Conservation (phyloP, 2,113 vertebrate species). For the Carassius gibelio region DNA sequence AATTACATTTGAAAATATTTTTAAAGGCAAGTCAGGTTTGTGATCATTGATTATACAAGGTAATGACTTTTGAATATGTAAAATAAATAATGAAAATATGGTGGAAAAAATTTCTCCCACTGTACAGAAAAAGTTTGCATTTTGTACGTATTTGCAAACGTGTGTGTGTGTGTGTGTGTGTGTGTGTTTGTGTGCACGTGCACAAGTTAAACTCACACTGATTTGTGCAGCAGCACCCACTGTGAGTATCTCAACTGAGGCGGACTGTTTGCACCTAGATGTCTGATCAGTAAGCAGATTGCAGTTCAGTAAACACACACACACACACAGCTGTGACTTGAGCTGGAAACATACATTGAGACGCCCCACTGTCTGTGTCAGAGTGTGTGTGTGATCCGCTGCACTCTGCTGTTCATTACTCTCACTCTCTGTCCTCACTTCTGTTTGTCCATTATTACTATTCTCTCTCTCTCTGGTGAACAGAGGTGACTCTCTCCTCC, state of each 20-base stretch:
- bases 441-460: constrained; percentile 47
- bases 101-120: background rate
- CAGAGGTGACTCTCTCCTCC: background rate
- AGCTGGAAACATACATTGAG: constrained; percentile 1
- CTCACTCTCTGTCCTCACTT: constrained; percentile 19
- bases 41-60: too few species aligned
- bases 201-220: constrained; percentile 46
- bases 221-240: constrained; percentile 44
- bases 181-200: background rate
- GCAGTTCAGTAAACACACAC: constrained; percentile 8
- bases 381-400: constrained; percentile 33
- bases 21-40: too few species aligned
- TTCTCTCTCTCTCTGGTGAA: background rate
- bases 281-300: constrained; percentile 40
- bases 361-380: constrained; percentile 4
- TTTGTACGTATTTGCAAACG: background rate
- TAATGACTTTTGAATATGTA: too few species aligned
- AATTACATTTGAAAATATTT: too few species aligned
- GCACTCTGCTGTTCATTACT: constrained; percentile 11
- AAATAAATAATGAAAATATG: background rate
- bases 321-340: constrained; percentile 7
- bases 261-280: constrained; percentile 24
- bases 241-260: constrained; percentile 37
- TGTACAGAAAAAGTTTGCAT: background rate
- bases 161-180: too few species aligned